Conservation (phyloP, 2,113 vertebrate species). For the Pangasianodon hypophthalmus region DNA sequence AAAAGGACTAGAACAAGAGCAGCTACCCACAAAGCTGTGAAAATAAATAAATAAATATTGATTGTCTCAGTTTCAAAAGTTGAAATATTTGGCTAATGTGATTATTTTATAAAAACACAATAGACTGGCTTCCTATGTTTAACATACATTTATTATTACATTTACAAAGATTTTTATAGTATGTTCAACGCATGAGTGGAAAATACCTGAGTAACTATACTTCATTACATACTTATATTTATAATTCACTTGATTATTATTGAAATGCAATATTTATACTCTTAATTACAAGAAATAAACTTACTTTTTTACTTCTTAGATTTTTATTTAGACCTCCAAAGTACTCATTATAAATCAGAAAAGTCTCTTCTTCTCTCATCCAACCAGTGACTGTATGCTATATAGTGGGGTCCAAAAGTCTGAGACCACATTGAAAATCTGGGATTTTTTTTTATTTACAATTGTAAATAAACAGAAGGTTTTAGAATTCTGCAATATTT, state of each 20-base stretch:
- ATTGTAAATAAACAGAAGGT: not conserved
- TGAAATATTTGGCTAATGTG: not conserved
- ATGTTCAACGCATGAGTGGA: not conserved
- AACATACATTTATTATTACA: not conserved
- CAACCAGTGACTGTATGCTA: not conserved
- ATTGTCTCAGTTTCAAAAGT: not conserved
- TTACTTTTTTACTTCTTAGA: not conserved
- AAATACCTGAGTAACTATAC: not conserved
- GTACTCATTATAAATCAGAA: not conserved
- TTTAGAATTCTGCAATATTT: not conserved
- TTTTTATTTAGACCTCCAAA: not conserved
- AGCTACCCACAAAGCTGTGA: conserved; percentile 70
- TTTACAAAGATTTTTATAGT: not conserved
- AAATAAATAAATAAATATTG: conserved; percentile 27
- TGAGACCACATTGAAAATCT: not conserved
- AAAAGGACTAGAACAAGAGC: conserved; percentile 62
- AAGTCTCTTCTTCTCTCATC: not conserved
- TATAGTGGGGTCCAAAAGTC: not conserved
- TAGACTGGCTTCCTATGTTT: not conserved
- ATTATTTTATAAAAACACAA: not conserved
- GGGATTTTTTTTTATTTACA: not conserved
- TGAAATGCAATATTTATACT: not conserved
- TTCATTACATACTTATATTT: not conserved
- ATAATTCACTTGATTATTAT: not conserved
- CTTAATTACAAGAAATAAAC: not conserved